phyloP scores from a whole-genome alignment of 1,140 invertebrate species.

The Temnothorax curvispinosus region DNA sequence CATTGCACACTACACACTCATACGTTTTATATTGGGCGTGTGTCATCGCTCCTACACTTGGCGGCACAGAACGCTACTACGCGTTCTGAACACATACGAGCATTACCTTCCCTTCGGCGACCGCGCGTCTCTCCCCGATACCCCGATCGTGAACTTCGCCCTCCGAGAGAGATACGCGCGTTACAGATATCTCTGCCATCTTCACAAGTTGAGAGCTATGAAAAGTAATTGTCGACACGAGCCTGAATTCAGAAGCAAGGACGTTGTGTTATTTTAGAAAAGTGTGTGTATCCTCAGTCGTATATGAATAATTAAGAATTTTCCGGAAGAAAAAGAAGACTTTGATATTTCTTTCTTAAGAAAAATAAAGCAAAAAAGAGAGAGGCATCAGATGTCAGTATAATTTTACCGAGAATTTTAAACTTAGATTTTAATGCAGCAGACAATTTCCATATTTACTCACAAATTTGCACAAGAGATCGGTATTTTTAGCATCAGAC shows the following conservation, averaged over 20 bases:
- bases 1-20: conserved; percentile 16
- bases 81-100: conserved; percentile 75
- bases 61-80: conserved; percentile 66
- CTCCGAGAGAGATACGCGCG: background rate
- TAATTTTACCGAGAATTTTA: background rate
- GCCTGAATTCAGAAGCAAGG: background rate
- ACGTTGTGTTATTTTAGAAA: background rate
- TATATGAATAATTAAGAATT: conserved; percentile 7
- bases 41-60: conserved; percentile 74
- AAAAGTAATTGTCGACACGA: background rate
- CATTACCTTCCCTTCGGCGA: conserved; percentile 55
- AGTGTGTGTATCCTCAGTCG: background rate
- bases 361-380: background rate
- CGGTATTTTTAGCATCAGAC: background rate
- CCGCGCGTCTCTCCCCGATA: background rate
- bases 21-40: conserved; percentile 77
- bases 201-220: background rate
- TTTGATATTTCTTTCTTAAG: background rate
- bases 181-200: background rate
- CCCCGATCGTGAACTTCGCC: conserved; percentile 36
- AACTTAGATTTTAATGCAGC: background rate
- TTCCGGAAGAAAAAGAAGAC: background rate
- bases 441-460: background rate
- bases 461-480: background rate
- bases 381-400: background rate